Evolutionary conservation across 1,140 invertebrate genomes (phyloP).

Genomic region (Palaemon carinicauda): DNA sequence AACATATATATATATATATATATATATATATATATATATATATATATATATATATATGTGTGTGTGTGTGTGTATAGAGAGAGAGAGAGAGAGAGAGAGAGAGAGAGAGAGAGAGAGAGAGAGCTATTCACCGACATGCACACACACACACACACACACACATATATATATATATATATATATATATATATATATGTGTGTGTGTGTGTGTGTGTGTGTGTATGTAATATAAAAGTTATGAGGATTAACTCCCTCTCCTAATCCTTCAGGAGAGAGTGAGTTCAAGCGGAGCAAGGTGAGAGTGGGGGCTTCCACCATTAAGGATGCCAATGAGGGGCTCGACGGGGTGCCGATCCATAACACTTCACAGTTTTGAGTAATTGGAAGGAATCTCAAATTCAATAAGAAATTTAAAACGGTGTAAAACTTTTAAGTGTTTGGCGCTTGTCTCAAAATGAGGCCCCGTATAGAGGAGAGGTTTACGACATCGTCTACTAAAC

Average conservation of each 20-base stretch:
- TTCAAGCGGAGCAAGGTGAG: neutral
- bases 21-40: neutral
- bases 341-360: conserved; percentile 11
- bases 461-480: no score
- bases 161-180: neutral
- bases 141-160: no score
- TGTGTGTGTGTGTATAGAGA: neutral
- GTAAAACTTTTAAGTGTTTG: conserved; percentile 17
- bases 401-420: conserved; percentile 44
- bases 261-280: neutral
- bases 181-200: neutral
- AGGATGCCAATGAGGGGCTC: neutral
- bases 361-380: conserved; percentile 30
- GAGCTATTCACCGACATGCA: no score
- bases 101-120: no score
- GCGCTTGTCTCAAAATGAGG: neutral
- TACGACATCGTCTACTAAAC: no score
- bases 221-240: neutral
- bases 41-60: neutral
- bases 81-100: no score
- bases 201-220: neutral
- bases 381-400: conserved; percentile 29
- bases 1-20: neutral
- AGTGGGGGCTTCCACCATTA: neutral
- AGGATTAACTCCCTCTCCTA: no score